Base-by-base conservation (phyloP, 2,113 vertebrate genomes). In the Pyxicephalus adspersus region DNA sequence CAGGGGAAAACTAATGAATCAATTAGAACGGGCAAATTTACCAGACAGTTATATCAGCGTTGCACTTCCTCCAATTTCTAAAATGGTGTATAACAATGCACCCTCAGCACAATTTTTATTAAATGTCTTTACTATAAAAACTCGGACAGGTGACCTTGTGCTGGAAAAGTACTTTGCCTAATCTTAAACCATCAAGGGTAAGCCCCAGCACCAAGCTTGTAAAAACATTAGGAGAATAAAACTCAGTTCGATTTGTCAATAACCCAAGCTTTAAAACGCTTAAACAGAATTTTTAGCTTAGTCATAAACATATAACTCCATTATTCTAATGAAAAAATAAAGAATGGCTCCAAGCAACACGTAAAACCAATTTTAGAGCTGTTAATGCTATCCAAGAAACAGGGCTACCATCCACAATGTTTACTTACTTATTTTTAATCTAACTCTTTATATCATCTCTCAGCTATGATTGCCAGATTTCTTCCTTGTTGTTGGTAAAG, bases 11-110 rank as follows among this genome's bases (percentile, higher is more conserved):
- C 60, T 64, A 65, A 57, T 74, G 28, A 81, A 81, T 57, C 70
- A 65, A 58, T 29, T 26, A 23, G 55, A 61, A 71, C 38, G 78
- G 61, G 58, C 25, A 81, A 23, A 57, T 81, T 81, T 74, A 65
- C 79, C 45, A 74, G 70, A 57, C 38, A 72, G 9, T n/a, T 50
- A 67, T 5, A n/a, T 28, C 34, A 50, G 11, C 55, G 20, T 23
- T 60, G 45, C 45, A 64, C 23, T 22, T 16, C n/a, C 29, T 63
- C 20, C 20, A 45, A 57, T 79, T 67, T 25, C 17, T 60, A 19
- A 45, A 79, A 29, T n/a, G 22, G 61, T 38, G 20, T 23, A 25
- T 73, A 20, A 58, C 4, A 8, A 5, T 17, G 5, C 15, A 51
- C 17, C 5, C 3, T 20, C 57, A 45, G 73, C 73, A 63, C 25